Evolutionary conservation across 64 coral and sea anemone species (phyloP).

Genomic region (Catalaphyllia jardinei): DNA sequence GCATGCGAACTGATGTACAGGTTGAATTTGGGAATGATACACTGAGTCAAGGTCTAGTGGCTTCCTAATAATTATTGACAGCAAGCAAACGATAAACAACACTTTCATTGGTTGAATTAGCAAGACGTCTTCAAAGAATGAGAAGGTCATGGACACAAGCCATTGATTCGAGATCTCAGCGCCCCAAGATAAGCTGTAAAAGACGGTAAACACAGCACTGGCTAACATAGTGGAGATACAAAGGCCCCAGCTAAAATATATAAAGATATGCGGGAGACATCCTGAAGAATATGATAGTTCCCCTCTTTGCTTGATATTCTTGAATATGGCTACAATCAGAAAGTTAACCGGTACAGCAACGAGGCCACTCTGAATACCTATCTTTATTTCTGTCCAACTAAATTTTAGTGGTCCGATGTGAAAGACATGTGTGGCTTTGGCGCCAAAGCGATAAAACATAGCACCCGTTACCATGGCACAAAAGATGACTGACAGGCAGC

Average conservation of each 20-base stretch:
- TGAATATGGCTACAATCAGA: slow-evolving; percentile 70
- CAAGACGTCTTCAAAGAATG: slow-evolving; percentile 66
- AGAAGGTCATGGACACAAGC: slow-evolving; percentile 71
- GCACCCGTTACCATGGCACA: slow-evolving; percentile 81
- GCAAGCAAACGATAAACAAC: slow-evolving; percentile 35
- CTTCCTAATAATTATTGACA: slow-evolving; percentile 37
- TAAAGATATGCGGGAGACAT: slow-evolving; percentile 11
- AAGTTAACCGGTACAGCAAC: slow-evolving; percentile 68
- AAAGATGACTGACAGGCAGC: slow-evolving; percentile 73
- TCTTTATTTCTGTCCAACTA: slow-evolving; percentile 68
- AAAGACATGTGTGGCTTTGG: slow-evolving; percentile 50
- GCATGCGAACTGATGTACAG: background rate
- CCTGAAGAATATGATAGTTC: background rate
- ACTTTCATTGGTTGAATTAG: slow-evolving; percentile 68
- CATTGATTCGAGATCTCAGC: slow-evolving; percentile 76
- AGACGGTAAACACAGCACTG: slow-evolving; percentile 54
- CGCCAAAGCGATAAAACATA: slow-evolving; percentile 82
- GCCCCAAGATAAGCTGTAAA: slow-evolving; percentile 90
- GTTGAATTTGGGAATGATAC: background rate
- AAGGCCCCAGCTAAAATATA: slow-evolving; percentile 60
- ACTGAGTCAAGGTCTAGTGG: slow-evolving; percentile 20
- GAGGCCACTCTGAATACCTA: slow-evolving; percentile 77
- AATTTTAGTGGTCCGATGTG: slow-evolving; percentile 74
- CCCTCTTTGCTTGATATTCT: slow-evolving; percentile 7
- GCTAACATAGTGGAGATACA: slow-evolving; percentile 39